phyloP scores from a whole-genome alignment of 2,113 vertebrate genomes.

The Aspiorhynchus laticeps region DNA sequence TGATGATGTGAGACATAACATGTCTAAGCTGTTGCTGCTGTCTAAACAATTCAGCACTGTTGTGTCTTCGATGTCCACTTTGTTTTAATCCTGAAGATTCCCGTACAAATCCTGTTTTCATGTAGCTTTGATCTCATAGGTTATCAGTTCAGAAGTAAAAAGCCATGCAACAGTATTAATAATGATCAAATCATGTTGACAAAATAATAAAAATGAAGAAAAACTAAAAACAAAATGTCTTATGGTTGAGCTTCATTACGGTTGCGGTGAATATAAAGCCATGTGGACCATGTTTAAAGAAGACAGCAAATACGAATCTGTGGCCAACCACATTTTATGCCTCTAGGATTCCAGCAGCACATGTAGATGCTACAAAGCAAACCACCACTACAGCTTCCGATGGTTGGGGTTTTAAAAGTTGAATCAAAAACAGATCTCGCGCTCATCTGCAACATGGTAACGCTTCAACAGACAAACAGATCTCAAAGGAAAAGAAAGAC shows the following conservation, averaged over 20 bases:
- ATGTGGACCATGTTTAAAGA: slow-evolving; percentile 45
- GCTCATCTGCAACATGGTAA: neutral
- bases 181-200: neutral
- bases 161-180: neutral
- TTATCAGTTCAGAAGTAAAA: neutral
- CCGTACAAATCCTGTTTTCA: neutral
- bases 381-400: slow-evolving; percentile 48
- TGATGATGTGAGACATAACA: neutral
- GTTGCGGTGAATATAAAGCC: slow-evolving; percentile 15
- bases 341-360: slow-evolving; percentile 38
- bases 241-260: slow-evolving; percentile 10
- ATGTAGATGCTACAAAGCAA: slow-evolving; percentile 48
- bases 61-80: neutral
- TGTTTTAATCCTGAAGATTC: slow-evolving; percentile 12
- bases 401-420: slow-evolving; percentile 37
- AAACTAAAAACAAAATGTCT: slow-evolving; percentile 4
- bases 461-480: slow-evolving; percentile 9
- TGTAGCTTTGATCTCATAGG: slow-evolving; percentile 15
- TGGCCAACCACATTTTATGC: slow-evolving; percentile 48
- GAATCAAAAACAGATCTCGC: slow-evolving; percentile 42
- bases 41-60: slow-evolving; percentile 10
- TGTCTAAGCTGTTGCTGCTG: slow-evolving; percentile 15
- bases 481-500: slow-evolving; percentile 7
- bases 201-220: neutral
- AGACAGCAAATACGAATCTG: slow-evolving; percentile 40